Evolutionary conservation across 2,888 invertebrate genomes (phyloP).

Genomic region (Osmoderma eremita): DNA sequence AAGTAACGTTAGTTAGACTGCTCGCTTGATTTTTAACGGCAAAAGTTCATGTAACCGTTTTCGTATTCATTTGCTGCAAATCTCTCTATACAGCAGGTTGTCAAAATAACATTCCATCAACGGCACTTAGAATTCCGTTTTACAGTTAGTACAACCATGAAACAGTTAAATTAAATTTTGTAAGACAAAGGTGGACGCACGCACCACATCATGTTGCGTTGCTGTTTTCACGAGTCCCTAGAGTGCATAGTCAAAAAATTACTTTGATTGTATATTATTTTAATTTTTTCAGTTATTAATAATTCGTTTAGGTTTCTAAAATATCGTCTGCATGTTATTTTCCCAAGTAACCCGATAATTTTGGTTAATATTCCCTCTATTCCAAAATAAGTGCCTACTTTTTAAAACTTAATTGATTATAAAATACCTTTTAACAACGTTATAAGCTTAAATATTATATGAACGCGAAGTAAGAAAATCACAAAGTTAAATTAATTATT

Average conservation of each 20-base stretch:
- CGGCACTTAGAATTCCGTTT: slow-evolving; percentile 15
- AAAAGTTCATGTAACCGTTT: slow-evolving; percentile 34
- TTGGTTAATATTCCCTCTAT: too few species aligned
- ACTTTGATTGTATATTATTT: neutral
- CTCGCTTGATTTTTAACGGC: slow-evolving; percentile 13
- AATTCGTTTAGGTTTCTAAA: neutral
- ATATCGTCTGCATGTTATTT: too few species aligned
- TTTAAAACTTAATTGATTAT: too few species aligned
- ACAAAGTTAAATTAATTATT: too few species aligned
- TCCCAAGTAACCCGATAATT: too few species aligned
- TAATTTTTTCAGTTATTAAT: neutral
- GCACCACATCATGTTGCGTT: neutral
- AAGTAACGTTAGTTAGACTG: slow-evolving; percentile 11
- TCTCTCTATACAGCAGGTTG: slow-evolving; percentile 26
- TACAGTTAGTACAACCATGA: slow-evolving; percentile 21
- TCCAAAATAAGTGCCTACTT: too few species aligned
- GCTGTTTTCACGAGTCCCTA: neutral
- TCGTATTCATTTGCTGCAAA: slow-evolving; percentile 20
- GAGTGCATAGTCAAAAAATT: neutral
- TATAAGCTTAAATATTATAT: too few species aligned
- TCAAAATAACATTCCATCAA: slow-evolving; percentile 29
- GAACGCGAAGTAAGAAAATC: too few species aligned
- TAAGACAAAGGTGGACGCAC: neutral
- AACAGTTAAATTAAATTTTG: slow-evolving; percentile 25
- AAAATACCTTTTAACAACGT: too few species aligned